Base-by-base conservation (phyloP, 1,140 invertebrate species). In the Dreissena polymorpha region DNA sequence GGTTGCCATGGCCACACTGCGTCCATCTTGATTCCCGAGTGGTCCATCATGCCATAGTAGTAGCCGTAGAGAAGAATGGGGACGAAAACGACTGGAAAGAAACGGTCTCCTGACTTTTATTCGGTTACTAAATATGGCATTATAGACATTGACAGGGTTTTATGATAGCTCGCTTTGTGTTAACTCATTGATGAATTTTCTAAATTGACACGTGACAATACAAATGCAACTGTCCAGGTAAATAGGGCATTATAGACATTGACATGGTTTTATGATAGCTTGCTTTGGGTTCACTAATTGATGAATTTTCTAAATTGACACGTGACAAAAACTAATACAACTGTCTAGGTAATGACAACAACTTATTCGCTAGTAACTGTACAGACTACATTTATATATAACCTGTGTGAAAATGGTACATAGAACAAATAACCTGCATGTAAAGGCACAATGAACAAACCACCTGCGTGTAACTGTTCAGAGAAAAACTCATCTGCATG, bases 1-100 rank as follows among this genome's bases (percentile, higher is more conserved):
- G 95, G 95, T 91, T 96, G 95, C 96, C 96, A 96, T 0, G 95
- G 95, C 96, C 96, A 96, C 29, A 94, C 91, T 0, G 95, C 92
- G 89, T 96, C 95, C 91, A 96, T 96, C 90, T 95, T 95, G 81
- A 96, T 94, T 27, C 96, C 96, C 0, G 95, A 96, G 92, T 96
- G 96, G 89, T 96, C 95, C 75, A 96, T 94, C 87, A 96, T 95
- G 3, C 95, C 95, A 84, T 96, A 95, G 90, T 96, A 96, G 89
- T 96, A 96, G 64, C 94, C 94, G 91, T 96, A 96, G 8, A 95
- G 60, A 14, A 87, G 53, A 5, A 83, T 39, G 0, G 65, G 21
- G 7, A 87, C 64, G 72, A 75, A 87, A 10, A 84, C 85, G 25
- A 60, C 86, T 87, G 73, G 13, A 85, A 83, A 25, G 60, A 0